Evolutionary conservation across 2,113 vertebrate genomes (phyloP), one percentile per base, ranked within the genome.

Genomic region (Puntigrus tetrazona): DNA sequence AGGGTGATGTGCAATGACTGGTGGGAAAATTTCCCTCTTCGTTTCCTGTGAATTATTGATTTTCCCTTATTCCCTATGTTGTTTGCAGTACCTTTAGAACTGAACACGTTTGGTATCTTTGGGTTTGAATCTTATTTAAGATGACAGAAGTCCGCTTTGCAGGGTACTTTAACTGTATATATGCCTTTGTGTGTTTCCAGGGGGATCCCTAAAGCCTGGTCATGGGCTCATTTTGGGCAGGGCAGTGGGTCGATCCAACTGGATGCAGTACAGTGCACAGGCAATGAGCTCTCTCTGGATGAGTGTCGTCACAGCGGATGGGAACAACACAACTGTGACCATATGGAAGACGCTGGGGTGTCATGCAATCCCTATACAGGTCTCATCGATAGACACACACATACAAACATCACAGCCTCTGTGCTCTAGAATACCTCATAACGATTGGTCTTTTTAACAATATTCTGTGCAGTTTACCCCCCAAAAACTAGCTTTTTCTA

Each of bases 251-350:
- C 96, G 73, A 97, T 97, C 88, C 92, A 96, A 73, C 91, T 98
- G 91, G 96, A 97, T 76, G 96, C 96, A 2, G 93, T 98, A 72
- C 92, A 91, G 84, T 98, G 97, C 89, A 91, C 93, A 0, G 97
- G 97, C 45, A 95, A 94, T 29, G 97, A 98, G 87, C 85, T 94
- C 6, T 95, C 95, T 73, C 92, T 98, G 86, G 92, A 96, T 70
- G 94, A 96, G 90, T 98, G 97, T 88, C 90, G 92, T 65, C 97
- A 96, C 65, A 95, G 96, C 38, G 93, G 91, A 91, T 98, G 97
- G 97, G 96, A 96, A 63, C 95, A 97, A 87, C 96, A 98, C 55
- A 97, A 98, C 94, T 98, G 97, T 89, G 97, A 97, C 55, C 97
- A 97, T 29, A 92, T 95, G 81, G 96, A 98, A 90, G 97, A 98